A percentile compares a stretch with the other conserved stretches of the same genome.
phyloP scores from a whole-genome alignment of 2,888 invertebrate species.

The Geophilus truncorum region DNA sequence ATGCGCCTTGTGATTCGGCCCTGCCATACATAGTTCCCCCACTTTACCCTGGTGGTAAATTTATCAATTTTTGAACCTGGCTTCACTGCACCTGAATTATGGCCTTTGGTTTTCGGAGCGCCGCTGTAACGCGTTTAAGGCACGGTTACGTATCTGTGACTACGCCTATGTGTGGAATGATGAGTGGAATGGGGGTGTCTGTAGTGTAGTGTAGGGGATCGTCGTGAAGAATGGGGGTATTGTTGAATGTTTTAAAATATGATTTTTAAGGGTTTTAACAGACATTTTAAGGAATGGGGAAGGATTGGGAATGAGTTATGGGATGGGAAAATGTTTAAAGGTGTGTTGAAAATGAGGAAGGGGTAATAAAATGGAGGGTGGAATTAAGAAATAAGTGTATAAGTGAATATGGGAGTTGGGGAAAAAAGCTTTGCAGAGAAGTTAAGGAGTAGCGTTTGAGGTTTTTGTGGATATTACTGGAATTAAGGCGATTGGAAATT shows the following conservation, averaged over 20 bases:
- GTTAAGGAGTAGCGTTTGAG: too few relatives aligned
- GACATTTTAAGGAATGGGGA: neutral
- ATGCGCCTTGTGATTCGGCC: neutral
- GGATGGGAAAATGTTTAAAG: too few relatives aligned
- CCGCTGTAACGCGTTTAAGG: neutral
- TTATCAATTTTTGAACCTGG: conserved; percentile 15
- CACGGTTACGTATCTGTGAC: neutral
- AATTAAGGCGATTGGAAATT: too few relatives aligned
- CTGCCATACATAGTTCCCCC: neutral
- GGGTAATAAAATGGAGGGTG: neutral
- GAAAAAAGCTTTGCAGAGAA: too few relatives aligned
- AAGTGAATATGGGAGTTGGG: too few relatives aligned
- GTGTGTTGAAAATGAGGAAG: neutral
- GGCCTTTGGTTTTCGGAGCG: neutral
- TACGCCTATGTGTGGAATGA: neutral
- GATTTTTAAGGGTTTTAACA: neutral
- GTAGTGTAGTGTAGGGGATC: neutral
- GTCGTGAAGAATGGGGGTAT: neutral
- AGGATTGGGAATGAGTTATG: neutral
- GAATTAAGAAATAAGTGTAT: too few relatives aligned
- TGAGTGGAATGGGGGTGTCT: neutral
- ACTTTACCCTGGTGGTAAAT: neutral
- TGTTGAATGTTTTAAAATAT: neutral
- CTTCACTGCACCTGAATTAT: neutral
- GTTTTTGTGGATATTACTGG: too few relatives aligned